Conservation (phyloP, 2,888 invertebrate genomes). For the Caradrina kadenii region DNA sequence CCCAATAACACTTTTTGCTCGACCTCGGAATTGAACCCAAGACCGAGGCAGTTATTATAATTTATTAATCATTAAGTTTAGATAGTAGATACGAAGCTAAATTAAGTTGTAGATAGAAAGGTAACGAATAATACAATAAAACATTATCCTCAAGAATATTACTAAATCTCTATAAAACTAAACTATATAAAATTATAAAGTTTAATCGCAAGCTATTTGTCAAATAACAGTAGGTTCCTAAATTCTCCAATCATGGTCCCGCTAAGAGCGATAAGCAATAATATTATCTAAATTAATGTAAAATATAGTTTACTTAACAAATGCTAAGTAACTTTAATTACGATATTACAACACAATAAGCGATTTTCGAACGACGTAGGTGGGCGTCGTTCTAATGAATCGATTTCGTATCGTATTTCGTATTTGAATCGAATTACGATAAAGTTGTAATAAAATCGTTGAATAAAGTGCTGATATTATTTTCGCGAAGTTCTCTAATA, state of each 20-base stretch:
- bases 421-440: slow-evolving; percentile 55
- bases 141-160: slow-evolving; percentile 7
- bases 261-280: slow-evolving; percentile 27
- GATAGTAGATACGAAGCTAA: neutral
- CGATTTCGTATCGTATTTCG: slow-evolving; percentile 54
- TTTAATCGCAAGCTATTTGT: slow-evolving; percentile 26
- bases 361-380: slow-evolving; percentile 57
- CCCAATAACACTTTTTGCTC: neutral
- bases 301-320: slow-evolving; percentile 62
- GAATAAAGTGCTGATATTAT: slow-evolving; percentile 39
- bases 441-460: slow-evolving; percentile 57
- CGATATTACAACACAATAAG: slow-evolving; percentile 53
- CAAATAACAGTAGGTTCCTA: slow-evolving; percentile 35
- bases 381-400: slow-evolving; percentile 64
- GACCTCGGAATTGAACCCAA: too few relatives aligned
- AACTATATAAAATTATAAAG: slow-evolving; percentile 39
- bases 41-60: too few relatives aligned
- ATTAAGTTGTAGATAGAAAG: neutral
- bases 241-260: slow-evolving; percentile 38
- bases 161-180: slow-evolving; percentile 12
- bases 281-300: slow-evolving; percentile 55
- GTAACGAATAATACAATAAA: slow-evolving; percentile 4
- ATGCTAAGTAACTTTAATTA: slow-evolving; percentile 60
- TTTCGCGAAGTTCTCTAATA: slow-evolving; percentile 29
- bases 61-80: too few relatives aligned